Evolutionary conservation across 2,113 vertebrate genomes (phyloP).

Genomic region (Panthera leo): DNA sequence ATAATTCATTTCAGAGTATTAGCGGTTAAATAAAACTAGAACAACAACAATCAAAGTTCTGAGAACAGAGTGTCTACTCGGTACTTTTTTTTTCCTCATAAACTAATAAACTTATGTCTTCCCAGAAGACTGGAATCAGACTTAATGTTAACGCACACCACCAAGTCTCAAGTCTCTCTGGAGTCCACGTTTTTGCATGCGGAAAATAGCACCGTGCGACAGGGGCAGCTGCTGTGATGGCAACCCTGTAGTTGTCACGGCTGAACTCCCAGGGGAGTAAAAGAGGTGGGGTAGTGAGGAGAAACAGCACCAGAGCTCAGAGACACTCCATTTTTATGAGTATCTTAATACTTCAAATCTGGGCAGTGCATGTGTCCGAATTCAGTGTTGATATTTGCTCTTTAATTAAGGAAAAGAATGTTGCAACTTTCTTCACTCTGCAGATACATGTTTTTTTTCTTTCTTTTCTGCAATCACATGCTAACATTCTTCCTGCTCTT

Average conservation of each 20-base stretch:
- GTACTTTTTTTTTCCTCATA: background rate
- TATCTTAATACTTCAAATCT: background rate
- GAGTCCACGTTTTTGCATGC: conserved; percentile 19
- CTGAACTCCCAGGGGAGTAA: background rate
- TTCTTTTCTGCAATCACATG: conserved; percentile 3
- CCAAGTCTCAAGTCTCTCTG: background rate
- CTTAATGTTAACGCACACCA: background rate
- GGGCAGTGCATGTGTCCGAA: background rate
- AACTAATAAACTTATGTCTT: background rate
- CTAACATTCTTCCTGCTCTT: conserved; percentile 25
- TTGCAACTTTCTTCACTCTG: background rate
- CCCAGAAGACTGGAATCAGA: background rate
- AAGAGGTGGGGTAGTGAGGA: background rate
- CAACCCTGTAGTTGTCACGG: conserved; percentile 48
- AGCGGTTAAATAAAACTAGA: background rate
- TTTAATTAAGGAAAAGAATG: background rate
- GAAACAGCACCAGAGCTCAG: background rate
- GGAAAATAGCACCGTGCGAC: conserved; percentile 41
- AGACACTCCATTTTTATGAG: background rate
- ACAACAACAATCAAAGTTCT: background rate
- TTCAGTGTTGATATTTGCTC: background rate
- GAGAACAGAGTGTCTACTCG: background rate
- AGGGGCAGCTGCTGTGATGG: conserved; percentile 60
- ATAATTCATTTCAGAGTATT: background rate
- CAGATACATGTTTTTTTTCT: background rate